These are phyloP conservation scores for Peromyscus californicus DNA, from an alignment of 2,113 vertebrate species.

Conservation along the genomic window DNA sequence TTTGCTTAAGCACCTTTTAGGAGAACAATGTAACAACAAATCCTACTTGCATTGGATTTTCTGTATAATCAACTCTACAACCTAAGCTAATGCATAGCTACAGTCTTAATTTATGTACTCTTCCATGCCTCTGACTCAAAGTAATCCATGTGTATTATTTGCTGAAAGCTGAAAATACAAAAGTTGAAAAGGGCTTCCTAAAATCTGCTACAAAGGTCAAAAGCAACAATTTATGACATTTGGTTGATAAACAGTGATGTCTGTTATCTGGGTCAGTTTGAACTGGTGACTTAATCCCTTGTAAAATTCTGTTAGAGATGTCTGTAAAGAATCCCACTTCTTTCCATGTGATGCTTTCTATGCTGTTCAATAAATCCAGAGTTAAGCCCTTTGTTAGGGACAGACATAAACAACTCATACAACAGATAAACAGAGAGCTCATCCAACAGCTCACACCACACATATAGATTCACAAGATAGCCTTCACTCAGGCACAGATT, in stretches of 20 bases:
- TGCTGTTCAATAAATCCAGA: not conserved
- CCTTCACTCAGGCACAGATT: not conserved
- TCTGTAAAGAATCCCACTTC: not conserved
- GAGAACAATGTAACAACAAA: not conserved
- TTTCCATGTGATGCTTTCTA: too few relatives aligned
- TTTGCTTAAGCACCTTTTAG: not conserved
- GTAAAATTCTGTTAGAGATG: not conserved
- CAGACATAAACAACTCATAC: not conserved
- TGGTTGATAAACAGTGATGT: not conserved
- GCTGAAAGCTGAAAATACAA: not conserved
- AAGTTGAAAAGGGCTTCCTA: not conserved
- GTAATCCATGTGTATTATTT: not conserved
- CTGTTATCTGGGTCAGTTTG: not conserved
- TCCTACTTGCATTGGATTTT: not conserved
- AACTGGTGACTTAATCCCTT: not conserved
- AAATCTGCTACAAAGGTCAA: not conserved
- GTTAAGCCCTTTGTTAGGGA: not conserved
- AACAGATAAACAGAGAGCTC: not conserved
- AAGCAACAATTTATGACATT: not conserved
- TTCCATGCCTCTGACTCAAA: not conserved
- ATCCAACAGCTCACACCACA: not conserved
- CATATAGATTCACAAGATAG: not conserved
- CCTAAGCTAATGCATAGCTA: not conserved
- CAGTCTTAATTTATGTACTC: not conserved
- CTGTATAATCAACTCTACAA: not conserved